These are phyloP conservation scores for Eclectus roratus DNA, from an alignment of 2,113 vertebrate species.

Conservation along the genomic window DNA sequence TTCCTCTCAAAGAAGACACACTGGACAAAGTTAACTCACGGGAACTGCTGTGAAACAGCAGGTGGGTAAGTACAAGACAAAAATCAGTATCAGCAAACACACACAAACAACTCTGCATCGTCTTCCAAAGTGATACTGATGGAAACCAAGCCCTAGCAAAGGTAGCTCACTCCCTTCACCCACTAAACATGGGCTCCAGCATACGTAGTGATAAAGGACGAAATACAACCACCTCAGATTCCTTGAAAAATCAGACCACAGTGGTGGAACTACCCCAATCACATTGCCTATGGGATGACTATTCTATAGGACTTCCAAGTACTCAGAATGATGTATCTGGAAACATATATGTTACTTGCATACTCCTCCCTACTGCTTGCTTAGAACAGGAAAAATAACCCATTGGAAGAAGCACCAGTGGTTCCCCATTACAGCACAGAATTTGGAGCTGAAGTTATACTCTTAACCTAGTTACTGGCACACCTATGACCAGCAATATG, in stretches of 20 bases:
- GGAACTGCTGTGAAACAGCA: background rate
- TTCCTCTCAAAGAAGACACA: background rate
- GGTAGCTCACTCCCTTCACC: background rate
- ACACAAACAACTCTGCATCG: background rate
- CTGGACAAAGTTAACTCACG: background rate
- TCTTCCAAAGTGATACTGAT: background rate
- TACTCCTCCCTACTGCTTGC: background rate
- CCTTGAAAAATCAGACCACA: background rate
- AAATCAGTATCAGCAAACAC: background rate
- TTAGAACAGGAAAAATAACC: background rate
- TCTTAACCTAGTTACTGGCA: background rate
- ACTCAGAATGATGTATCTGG: background rate
- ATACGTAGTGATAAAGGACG: rapidly evolving
- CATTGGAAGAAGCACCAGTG: background rate
- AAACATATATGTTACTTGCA: background rate
- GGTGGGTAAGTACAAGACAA: background rate
- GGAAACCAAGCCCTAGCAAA: background rate
- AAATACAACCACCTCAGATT: background rate
- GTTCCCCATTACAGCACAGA: background rate
- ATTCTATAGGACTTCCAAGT: background rate
- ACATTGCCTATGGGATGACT: background rate
- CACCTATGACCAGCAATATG: background rate
- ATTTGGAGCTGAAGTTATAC: background rate
- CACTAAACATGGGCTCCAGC: background rate
- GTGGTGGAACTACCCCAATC: background rate